Percentiles rank a stretch among this genome's conserved stretches.
Conservation (phyloP, 2,888 invertebrate genomes). For the Tubulanus polymorphus region DNA sequence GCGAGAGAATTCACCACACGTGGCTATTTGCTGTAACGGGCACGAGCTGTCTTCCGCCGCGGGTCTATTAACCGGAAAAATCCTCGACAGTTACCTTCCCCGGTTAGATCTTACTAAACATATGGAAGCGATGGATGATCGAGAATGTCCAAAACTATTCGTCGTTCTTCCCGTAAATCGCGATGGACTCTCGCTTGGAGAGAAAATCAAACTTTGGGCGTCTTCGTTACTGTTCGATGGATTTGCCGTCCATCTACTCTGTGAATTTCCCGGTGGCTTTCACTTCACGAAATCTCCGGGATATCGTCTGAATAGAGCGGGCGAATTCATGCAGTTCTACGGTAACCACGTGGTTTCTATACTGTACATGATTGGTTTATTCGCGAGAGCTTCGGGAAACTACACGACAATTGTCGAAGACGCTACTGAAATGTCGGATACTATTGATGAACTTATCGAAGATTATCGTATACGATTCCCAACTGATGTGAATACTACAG, state of each 20-base stretch:
- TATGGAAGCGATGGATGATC: neutral
- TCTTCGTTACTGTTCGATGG: slow-evolving; percentile 23
- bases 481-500: neutral
- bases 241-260: slow-evolving; percentile 22
- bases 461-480: neutral
- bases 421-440: neutral
- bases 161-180: slow-evolving; percentile 22
- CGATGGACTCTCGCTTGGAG: slow-evolving; percentile 20
- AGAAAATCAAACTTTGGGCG: slow-evolving; percentile 14
- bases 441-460: neutral
- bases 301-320: slow-evolving; percentile 17
- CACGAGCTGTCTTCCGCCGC: slow-evolving; percentile 12
- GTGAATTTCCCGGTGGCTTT: slow-evolving; percentile 25
- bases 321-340: slow-evolving; percentile 17
- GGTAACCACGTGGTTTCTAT: slow-evolving; percentile 18
- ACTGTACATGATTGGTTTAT: slow-evolving; percentile 13
- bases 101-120: slow-evolving; percentile 5
- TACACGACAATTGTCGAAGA: slow-evolving; percentile 13
- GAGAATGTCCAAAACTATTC: slow-evolving; percentile 20
- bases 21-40: slow-evolving; percentile 17
- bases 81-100: slow-evolving; percentile 15
- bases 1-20: neutral
- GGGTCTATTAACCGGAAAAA: slow-evolving; percentile 11
- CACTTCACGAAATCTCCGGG: slow-evolving; percentile 21
- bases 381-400: slow-evolving; percentile 13